A percentile compares a stretch with the other conserved stretches of the same genome.
Evolutionary conservation across 2,888 invertebrate species (phyloP).

Genomic region (Hyppa rectilinea): DNA sequence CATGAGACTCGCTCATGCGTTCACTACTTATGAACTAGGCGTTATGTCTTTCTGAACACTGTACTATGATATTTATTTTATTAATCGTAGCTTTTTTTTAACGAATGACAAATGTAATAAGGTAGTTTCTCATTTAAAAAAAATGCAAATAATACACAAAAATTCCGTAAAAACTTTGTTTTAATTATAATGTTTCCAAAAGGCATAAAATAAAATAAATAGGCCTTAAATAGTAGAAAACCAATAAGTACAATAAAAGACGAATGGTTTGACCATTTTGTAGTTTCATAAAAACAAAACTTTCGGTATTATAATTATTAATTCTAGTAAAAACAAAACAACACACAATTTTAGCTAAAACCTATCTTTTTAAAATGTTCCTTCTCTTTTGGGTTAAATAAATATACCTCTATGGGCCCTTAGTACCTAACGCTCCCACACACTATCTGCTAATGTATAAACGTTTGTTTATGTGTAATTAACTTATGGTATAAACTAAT

Average conservation of each 20-base stretch:
- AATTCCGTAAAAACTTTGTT: neutral
- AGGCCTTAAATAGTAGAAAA: neutral
- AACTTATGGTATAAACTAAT: constrained; percentile 55
- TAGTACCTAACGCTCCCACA: constrained; percentile 49
- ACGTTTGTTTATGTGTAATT: constrained; percentile 56
- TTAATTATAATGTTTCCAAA: neutral
- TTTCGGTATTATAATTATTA: too few relatives aligned
- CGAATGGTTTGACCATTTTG: neutral
- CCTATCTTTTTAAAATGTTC: too few relatives aligned
- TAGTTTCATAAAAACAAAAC: neutral
- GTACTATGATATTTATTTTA: constrained; percentile 14
- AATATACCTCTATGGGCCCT: constrained; percentile 23
- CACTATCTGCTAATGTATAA: constrained; percentile 60
- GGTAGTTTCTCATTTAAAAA: too few relatives aligned
- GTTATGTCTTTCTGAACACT: constrained; percentile 27
- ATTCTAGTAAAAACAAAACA: neutral
- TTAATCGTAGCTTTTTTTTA: constrained; percentile 22
- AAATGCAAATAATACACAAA: neutral
- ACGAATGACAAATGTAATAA: constrained; percentile 2
- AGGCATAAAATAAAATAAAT: neutral
- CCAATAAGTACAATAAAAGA: neutral
- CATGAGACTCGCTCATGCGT: constrained; percentile 46
- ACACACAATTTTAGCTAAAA: too few relatives aligned
- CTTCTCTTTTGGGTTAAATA: constrained; percentile 34
- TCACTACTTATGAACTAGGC: constrained; percentile 24